Conservation (phyloP, 2,888 invertebrate genomes). For the Caenorhabditis wallacei region DNA sequence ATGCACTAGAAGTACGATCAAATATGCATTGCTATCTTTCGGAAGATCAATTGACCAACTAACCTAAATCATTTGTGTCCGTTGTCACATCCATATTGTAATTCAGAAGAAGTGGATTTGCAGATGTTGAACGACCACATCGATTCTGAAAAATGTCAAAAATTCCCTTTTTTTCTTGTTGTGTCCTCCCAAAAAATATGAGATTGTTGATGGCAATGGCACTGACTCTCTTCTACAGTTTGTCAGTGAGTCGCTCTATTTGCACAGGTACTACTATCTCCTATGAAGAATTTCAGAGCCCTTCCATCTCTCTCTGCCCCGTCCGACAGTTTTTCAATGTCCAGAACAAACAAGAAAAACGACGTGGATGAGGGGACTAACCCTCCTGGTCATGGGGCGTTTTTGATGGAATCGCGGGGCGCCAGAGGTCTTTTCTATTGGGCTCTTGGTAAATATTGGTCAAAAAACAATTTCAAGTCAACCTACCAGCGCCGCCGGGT, state of each 20-base stretch:
- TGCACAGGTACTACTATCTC: slow-evolving; percentile 59
- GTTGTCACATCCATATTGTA: slow-evolving; percentile 76
- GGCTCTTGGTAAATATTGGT: slow-evolving; percentile 53
- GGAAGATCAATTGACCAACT: slow-evolving; percentile 14
- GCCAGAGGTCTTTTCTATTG: slow-evolving; percentile 43
- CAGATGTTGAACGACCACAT: slow-evolving; percentile 72
- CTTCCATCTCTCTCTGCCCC: no score
- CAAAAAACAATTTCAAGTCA: slow-evolving; percentile 47
- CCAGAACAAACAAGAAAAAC: slow-evolving; percentile 57
- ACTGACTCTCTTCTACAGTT: slow-evolving; percentile 55
- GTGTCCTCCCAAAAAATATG: slow-evolving; percentile 8
- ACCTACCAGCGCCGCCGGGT: slow-evolving; percentile 69
- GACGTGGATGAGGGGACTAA: slow-evolving; percentile 48
- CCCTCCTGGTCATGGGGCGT: slow-evolving; percentile 54
- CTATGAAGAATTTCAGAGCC: slow-evolving; percentile 58
- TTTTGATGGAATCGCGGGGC: slow-evolving; percentile 32
- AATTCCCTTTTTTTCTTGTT: neutral
- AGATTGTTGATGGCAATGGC: slow-evolving; percentile 54
- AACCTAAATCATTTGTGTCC: slow-evolving; percentile 76
- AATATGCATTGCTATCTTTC: slow-evolving; percentile 21
- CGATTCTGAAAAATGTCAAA: slow-evolving; percentile 64
- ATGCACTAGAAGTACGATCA: slow-evolving; percentile 37
- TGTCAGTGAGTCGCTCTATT: slow-evolving; percentile 58
- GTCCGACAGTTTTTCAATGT: slow-evolving; percentile 64
- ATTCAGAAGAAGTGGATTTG: slow-evolving; percentile 70